A percentile compares a stretch with the other conserved stretches of the same genome.
Evolutionary conservation across 2,797 vertebrate species (phyloP).

Genomic region (Ambastaia sidthimunki): DNA sequence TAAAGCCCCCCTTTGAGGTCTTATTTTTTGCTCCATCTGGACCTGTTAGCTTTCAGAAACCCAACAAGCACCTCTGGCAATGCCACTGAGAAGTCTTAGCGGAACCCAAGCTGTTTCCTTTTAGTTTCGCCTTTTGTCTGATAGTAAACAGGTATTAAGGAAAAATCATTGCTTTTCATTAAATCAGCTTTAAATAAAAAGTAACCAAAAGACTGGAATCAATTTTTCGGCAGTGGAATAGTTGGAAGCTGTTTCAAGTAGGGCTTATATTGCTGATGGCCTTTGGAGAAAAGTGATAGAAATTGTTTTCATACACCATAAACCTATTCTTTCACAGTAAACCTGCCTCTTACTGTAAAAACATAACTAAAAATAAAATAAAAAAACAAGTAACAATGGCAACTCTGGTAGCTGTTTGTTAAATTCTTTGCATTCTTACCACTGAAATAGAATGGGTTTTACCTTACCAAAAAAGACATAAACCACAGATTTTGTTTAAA

Average conservation of each 20-base stretch:
- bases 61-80: slow-evolving; percentile 64
- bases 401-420: neutral
- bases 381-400: no score
- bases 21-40: slow-evolving; percentile 62
- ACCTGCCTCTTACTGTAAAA: neutral
- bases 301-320: neutral
- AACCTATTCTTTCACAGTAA: neutral
- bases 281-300: neutral
- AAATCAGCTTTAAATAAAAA: slow-evolving; percentile 39
- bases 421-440: neutral
- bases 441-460: neutral
- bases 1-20: slow-evolving; percentile 63
- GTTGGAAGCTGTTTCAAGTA: slow-evolving; percentile 1
- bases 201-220: neutral
- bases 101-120: slow-evolving; percentile 47
- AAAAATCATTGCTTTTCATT: slow-evolving; percentile 15
- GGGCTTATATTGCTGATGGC: neutral
- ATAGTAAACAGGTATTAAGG: slow-evolving; percentile 38
- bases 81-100: slow-evolving; percentile 51
- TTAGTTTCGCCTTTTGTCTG: slow-evolving; percentile 43
- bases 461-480: slow-evolving; percentile 3
- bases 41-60: slow-evolving; percentile 58
- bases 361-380: no score
- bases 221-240: slow-evolving; percentile 10
- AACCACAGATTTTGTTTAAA: slow-evolving; percentile 13